These are phyloP conservation scores for Hesperophylax magnus DNA, from an alignment of 1,140 invertebrate genomes.

Conservation along the genomic window DNA sequence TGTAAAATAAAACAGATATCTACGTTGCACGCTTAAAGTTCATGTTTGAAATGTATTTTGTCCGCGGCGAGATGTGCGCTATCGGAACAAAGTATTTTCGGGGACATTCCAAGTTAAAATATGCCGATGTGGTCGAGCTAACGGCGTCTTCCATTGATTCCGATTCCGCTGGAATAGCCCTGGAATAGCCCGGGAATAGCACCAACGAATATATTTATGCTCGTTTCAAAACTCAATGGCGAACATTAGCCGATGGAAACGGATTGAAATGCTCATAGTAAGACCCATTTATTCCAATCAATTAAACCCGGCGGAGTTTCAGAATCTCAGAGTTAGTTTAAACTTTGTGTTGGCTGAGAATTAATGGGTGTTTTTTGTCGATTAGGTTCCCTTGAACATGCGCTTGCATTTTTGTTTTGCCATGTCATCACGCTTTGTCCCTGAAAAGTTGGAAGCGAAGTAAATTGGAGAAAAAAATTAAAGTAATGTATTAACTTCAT, in stretches of 20 bases:
- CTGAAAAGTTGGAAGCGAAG: too few species aligned
- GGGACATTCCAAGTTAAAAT: constrained; percentile 31
- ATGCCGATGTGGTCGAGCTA: constrained; percentile 10
- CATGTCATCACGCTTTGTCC: too few species aligned
- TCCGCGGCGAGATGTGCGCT: neutral
- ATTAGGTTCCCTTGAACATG: too few species aligned
- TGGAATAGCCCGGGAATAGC: constrained; percentile 3
- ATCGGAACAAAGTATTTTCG: constrained; percentile 25
- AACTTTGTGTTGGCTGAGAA: too few species aligned
- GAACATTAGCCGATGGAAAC: neutral
- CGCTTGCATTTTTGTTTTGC: too few species aligned
- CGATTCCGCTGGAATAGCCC: neutral
- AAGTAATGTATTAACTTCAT: too few species aligned
- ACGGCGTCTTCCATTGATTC: constrained; percentile 6
- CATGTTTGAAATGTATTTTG: too few species aligned
- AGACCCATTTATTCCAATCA: neutral
- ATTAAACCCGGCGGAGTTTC: constrained; percentile 4
- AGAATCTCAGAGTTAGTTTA: too few species aligned
- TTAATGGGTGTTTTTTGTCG: too few species aligned
- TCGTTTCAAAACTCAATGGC: constrained; percentile 5
- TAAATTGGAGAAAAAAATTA: too few species aligned
- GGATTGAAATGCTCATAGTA: neutral
- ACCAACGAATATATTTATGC: neutral
- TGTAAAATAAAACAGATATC: too few species aligned
- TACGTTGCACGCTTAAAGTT: too few species aligned